Evolutionary conservation across 2,888 invertebrate genomes (phyloP).

Genomic region (Belgica antarctica): DNA sequence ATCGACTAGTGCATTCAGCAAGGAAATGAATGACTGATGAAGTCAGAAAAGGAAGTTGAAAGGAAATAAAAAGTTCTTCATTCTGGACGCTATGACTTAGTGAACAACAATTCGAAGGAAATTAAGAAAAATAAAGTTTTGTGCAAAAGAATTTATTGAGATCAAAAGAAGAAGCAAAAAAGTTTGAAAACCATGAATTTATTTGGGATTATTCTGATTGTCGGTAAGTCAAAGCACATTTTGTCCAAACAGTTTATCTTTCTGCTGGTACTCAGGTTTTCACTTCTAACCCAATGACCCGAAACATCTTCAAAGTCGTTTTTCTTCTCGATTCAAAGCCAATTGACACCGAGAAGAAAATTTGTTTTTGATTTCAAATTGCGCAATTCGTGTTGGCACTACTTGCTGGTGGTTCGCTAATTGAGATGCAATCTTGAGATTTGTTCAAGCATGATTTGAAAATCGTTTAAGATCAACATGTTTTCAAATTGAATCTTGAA

Average conservation of each 20-base stretch:
- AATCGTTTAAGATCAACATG: not conserved
- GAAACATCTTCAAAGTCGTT: not conserved
- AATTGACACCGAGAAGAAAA: not conserved
- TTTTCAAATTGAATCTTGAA: no score
- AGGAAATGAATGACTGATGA: not conserved
- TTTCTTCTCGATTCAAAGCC: not conserved
- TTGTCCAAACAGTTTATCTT: slow-evolving; percentile 11
- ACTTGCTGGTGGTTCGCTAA: slow-evolving; percentile 34
- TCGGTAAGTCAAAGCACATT: slow-evolving; percentile 28
- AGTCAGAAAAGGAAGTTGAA: not conserved
- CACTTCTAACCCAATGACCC: slow-evolving; percentile 28
- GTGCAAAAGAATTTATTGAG: no score
- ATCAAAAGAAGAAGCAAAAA: slow-evolving; percentile 28
- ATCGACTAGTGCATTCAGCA: not conserved
- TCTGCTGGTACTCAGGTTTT: not conserved
- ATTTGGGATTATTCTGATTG: slow-evolving; percentile 31
- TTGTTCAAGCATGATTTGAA: not conserved
- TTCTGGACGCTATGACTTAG: not conserved
- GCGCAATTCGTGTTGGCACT: not conserved
- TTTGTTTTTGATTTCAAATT: not conserved
- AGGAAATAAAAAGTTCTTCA: not conserved
- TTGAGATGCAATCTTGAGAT: slow-evolving; percentile 29
- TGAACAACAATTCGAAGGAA: slow-evolving; percentile 9
- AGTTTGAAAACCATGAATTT: slow-evolving; percentile 27
- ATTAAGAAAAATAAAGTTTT: not conserved